Base-by-base conservation (phyloP, 2,113 vertebrate species). In the Hymenochirus boettgeri region DNA sequence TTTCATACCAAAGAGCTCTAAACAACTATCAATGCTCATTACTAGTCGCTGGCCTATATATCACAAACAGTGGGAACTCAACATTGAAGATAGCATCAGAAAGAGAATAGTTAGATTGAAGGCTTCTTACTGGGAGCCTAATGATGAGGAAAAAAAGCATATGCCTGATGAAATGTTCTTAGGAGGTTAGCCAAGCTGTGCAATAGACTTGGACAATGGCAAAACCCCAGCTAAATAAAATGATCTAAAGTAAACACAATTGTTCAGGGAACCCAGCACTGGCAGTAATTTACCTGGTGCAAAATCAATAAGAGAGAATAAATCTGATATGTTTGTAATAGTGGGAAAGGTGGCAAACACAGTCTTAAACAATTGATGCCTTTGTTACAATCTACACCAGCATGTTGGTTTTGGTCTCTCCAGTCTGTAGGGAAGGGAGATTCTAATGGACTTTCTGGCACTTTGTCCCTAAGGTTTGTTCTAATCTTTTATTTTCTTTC, bases 71-170 rank as follows among this genome's bases (percentile, higher is more conserved):
- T 60, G 35, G 65, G 65, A 60, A 60, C 56, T 21, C 33, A 29
- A 35, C 23, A 35, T 2, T 31, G 33, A 53, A 33, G 56, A 69
- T 47, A 60, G 56, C 13, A 60, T 42, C 48, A 60, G 47, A 60
- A 31, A 53, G 47, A 45, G 65, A 69, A 60, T 69, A 37, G 47
- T 60, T 35, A 35, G 25, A 52, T 19, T 25, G 1, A 33, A 18
- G 2, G n/a, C 13, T 46, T 69, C 69, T 70, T 33, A 65, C 25
- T 64, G 65, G 54, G 33, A 69, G 13, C 46, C 57, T 69, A 69
- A 69, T 69, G 65, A 69, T 37, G 31, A 69, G 65, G 65, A 69
- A 69, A 69, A 69, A 69, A 69, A 52, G 63, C 46, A 31, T 27
- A 45, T 69, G 50, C 52, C 48, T n/a, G 24, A n/a, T n/a, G n/a